phyloP scores from a whole-genome alignment of 2,888 invertebrate species.

The Aproaerema taeniolella region DNA sequence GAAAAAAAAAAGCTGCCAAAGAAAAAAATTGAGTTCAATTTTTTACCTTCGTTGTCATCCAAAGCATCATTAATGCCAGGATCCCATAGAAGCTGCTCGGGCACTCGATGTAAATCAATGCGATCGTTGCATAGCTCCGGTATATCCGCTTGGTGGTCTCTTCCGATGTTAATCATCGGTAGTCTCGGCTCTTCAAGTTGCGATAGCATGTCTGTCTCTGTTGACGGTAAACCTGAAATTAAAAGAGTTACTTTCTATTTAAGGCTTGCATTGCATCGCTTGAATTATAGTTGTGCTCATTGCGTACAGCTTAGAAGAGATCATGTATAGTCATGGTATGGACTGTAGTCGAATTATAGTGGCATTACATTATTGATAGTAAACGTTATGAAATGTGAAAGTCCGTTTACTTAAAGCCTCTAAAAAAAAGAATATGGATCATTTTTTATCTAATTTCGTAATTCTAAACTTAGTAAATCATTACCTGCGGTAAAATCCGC shows the following conservation, averaged over 20 bases:
- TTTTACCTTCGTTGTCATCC: slow-evolving; percentile 87
- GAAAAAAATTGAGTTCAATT: too few species aligned
- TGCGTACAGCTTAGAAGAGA: too few species aligned
- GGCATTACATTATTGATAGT: too few species aligned
- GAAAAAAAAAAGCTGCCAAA: too few species aligned
- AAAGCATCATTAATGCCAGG: slow-evolving; percentile 85
- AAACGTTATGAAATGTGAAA: too few species aligned
- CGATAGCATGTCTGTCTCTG: slow-evolving; percentile 47
- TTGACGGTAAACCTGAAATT: slow-evolving; percentile 33
- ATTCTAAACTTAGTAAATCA: too few species aligned
- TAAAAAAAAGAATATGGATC: background rate
- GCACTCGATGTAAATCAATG: slow-evolving; percentile 72
- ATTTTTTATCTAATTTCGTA: background rate
- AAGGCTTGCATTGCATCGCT: too few species aligned
- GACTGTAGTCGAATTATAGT: too few species aligned
- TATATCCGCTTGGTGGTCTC: slow-evolving; percentile 90
- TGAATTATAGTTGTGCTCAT: too few species aligned
- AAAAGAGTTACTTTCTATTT: background rate
- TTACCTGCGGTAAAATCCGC: slow-evolving; percentile 68
- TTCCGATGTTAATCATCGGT: slow-evolving; percentile 92
- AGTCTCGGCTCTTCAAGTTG: slow-evolving; percentile 63
- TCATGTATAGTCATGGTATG: background rate
- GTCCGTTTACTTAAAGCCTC: too few species aligned
- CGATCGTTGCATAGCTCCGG: slow-evolving; percentile 76
- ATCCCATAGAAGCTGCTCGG: slow-evolving; percentile 91